These are phyloP conservation scores for Penaeus vannamei DNA, from an alignment of 1,140 invertebrate genomes.

Conservation along the genomic window DNA sequence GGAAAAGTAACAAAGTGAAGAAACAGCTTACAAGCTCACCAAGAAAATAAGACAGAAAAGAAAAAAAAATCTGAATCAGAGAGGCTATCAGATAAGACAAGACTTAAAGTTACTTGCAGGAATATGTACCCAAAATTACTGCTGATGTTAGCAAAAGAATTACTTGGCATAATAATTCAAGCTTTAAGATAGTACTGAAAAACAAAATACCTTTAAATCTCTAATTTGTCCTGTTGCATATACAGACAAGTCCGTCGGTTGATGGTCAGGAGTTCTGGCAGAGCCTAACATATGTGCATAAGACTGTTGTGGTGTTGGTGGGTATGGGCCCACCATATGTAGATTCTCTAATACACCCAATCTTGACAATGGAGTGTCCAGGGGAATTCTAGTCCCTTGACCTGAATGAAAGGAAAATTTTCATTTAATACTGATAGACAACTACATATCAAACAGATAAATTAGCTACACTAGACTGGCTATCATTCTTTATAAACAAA, in stretches of 20 bases:
- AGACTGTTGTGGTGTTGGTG: constrained; percentile 54
- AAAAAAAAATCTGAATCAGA: too few relatives aligned
- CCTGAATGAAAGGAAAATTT: constrained; percentile 16
- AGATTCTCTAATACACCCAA: constrained; percentile 60
- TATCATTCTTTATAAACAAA: too few relatives aligned
- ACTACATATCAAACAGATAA: too few relatives aligned
- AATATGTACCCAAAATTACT: background rate
- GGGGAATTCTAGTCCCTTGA: constrained; percentile 45
- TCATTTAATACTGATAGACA: too few relatives aligned
- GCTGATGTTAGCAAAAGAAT: background rate
- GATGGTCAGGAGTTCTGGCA: constrained; percentile 42
- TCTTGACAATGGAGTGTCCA: constrained; percentile 54
- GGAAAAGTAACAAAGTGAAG: too few relatives aligned
- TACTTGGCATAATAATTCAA: background rate
- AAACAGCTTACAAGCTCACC: too few relatives aligned
- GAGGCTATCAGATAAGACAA: too few relatives aligned
- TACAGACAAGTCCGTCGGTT: constrained; percentile 59
- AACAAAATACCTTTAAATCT: constrained; percentile 52
- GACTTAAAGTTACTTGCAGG: too few relatives aligned
- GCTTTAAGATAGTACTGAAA: too few relatives aligned
- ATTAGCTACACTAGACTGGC: too few relatives aligned
- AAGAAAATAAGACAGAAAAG: too few relatives aligned
- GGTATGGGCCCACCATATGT: constrained; percentile 61
- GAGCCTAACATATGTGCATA: constrained; percentile 63
- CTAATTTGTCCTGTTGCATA: constrained; percentile 51